Conservation (phyloP, 2,888 invertebrate species). For the Micoletzkya japonica region DNA sequence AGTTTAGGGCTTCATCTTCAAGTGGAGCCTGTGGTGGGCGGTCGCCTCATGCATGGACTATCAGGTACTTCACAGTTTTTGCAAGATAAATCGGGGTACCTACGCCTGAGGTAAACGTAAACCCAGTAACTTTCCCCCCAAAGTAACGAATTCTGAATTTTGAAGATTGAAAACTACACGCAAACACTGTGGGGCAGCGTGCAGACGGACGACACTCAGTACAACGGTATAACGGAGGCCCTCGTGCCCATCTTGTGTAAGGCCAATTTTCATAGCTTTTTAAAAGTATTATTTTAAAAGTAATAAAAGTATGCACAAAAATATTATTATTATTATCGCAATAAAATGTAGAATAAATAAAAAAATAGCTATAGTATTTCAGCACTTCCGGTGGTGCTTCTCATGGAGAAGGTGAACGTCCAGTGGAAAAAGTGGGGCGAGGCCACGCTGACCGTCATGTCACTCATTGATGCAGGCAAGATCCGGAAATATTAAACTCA, state of each 20-base stretch:
- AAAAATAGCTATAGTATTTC: constrained; percentile 27
- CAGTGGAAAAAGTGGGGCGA: constrained; percentile 71
- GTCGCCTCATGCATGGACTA: constrained; percentile 76
- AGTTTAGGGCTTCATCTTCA: constrained; percentile 69
- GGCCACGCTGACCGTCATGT: constrained; percentile 64
- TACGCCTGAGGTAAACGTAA: background rate
- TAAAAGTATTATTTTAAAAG: background rate
- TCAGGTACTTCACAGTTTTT: constrained; percentile 68
- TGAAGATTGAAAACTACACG: constrained; percentile 75
- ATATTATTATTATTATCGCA: background rate
- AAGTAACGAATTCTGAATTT: background rate
- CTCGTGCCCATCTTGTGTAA: constrained; percentile 69
- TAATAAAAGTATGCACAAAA: too few relatives aligned
- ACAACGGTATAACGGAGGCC: constrained; percentile 84
- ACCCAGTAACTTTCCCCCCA: background rate
- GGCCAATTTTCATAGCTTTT: background rate
- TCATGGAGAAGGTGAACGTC: constrained; percentile 68
- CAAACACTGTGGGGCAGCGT: constrained; percentile 79
- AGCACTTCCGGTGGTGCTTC: constrained; percentile 49
- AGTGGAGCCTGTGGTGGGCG: constrained; percentile 83
- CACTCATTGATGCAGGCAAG: constrained; percentile 13
- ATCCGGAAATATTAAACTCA: too few relatives aligned
- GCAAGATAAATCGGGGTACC: background rate
- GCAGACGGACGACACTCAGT: constrained; percentile 69
- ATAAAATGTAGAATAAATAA: background rate